phyloP scores from a whole-genome alignment of 2,888 invertebrate genomes.

The Pycnomerus fuliginosus region DNA sequence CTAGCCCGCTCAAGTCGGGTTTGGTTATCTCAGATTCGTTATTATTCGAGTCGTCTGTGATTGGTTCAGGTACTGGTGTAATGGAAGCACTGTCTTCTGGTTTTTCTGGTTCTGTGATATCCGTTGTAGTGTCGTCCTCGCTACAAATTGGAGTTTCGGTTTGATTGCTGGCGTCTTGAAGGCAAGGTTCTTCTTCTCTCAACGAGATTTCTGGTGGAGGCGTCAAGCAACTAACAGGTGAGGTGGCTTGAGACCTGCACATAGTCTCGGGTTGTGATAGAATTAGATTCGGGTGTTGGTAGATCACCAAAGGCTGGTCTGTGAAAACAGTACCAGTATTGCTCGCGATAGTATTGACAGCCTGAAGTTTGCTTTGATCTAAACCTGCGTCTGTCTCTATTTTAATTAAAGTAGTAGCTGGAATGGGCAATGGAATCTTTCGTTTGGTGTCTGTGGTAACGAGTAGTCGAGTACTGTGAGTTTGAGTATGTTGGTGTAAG shows the following conservation, averaged over 20 bases:
- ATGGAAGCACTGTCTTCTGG: slow-evolving; percentile 15
- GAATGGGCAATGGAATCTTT: slow-evolving; percentile 53
- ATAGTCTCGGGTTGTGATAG: slow-evolving; percentile 48
- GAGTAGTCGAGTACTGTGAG: slow-evolving; percentile 66
- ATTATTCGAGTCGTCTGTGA: not conserved
- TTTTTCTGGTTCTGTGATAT: slow-evolving; percentile 18
- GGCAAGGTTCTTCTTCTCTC: slow-evolving; percentile 46
- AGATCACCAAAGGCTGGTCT: slow-evolving; percentile 59
- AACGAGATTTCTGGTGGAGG: slow-evolving; percentile 58
- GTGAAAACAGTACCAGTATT: slow-evolving; percentile 50
- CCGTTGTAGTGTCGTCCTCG: slow-evolving; percentile 59
- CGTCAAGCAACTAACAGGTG: slow-evolving; percentile 60
- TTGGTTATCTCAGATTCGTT: slow-evolving; percentile 2
- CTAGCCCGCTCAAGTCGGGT: slow-evolving; percentile 78
- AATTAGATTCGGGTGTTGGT: slow-evolving; percentile 53
- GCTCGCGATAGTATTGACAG: slow-evolving; percentile 47
- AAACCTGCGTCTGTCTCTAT: slow-evolving; percentile 64
- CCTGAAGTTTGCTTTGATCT: slow-evolving; percentile 49
- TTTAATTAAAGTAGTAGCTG: slow-evolving; percentile 63
- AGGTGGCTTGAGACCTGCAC: slow-evolving; percentile 53
- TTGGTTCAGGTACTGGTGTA: slow-evolving; percentile 23
- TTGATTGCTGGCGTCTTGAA: slow-evolving; percentile 80
- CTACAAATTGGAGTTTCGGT: slow-evolving; percentile 73
- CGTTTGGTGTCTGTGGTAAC: slow-evolving; percentile 59
- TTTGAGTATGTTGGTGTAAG: slow-evolving; percentile 62